Base-by-base conservation (phyloP, 2,888 invertebrate species). In the Harpalus rufipes region DNA sequence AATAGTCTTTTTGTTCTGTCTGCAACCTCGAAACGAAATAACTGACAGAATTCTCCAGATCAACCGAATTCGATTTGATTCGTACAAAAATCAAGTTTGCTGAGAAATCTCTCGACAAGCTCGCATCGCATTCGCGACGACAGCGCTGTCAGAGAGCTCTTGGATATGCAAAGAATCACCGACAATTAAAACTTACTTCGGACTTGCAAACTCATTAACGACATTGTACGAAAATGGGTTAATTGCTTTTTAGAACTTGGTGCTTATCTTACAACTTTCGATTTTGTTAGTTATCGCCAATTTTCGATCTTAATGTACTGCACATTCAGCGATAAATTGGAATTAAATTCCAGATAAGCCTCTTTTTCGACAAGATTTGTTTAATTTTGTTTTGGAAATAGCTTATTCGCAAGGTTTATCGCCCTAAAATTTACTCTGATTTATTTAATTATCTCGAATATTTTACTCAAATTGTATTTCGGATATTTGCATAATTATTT, bases 21-120 rank as follows among this genome's bases (percentile, higher is more conserved):
- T 32, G 21, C 32, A 56, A 78, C 58, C 25, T 79, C 79, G 61
- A 51, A 41, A 61, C 61, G 61, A 79, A 79, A 79, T 79, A 79
- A 79, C 79, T 79, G 79, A 79, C 79, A 79, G 79, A 79, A 79
- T 79, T 61, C 79, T 58, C 59, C 16, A 61, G 79, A 79, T 79
- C 79, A 79, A 78, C 79, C 16, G 63, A 81, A 81, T 81, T 81
- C 81, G 81, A 81, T 81, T 81, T 81, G 81, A 81, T 65, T 81
- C 61, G 44, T 63, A 32, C 79, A 61, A 44, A 81, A 81, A 81
- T 81, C 81, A 41, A 81, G 63, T 81, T 81, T 81, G 63, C 81
- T 65, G 10, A 44, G 44, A 81, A 81, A 81, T 81, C 63, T 81
- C 61, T 14, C 39, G 80, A 80, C 80, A 65, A 65, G 81, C 78